phyloP scores from a whole-genome alignment of 2,797 vertebrate genomes.

The Myiothlypis chrysogaster region DNA sequence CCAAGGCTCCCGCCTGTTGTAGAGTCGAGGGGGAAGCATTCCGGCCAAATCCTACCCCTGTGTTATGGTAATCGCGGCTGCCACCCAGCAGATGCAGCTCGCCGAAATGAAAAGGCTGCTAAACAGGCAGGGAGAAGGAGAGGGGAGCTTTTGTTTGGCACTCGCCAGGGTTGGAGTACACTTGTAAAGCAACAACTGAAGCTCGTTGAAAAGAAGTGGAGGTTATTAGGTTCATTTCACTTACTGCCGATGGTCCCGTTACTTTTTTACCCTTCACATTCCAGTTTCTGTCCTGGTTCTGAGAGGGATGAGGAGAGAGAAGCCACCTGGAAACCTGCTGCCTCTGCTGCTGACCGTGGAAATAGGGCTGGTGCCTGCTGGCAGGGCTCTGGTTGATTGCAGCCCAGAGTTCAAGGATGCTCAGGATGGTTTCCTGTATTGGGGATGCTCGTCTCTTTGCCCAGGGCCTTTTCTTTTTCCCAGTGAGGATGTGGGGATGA shows the following conservation, averaged over 20 bases:
- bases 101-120: slow-evolving; percentile 51
- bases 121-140: slow-evolving; percentile 33
- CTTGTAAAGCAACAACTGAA: slow-evolving; percentile 70
- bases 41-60: slow-evolving; percentile 41
- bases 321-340: not conserved
- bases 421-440: not conserved
- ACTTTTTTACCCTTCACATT: not conserved
- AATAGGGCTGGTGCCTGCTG: not conserved
- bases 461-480: not conserved
- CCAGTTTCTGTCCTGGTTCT: not conserved
- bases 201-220: slow-evolving; percentile 62
- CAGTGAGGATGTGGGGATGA: not conserved
- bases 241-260: not conserved
- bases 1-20: not conserved
- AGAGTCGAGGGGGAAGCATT: not conserved
- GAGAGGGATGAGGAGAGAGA: not conserved
- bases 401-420: not conserved
- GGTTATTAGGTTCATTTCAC: slow-evolving; percentile 54
- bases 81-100: slow-evolving; percentile 56
- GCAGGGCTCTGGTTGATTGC: not conserved
- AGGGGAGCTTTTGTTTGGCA: slow-evolving; percentile 71
- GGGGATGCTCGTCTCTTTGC: not conserved
- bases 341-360: not conserved
- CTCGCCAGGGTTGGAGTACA: slow-evolving; percentile 70
- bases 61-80: slow-evolving; percentile 74